Conservation (phyloP, 2,797 vertebrate species). For the Onychomys torridus region DNA sequence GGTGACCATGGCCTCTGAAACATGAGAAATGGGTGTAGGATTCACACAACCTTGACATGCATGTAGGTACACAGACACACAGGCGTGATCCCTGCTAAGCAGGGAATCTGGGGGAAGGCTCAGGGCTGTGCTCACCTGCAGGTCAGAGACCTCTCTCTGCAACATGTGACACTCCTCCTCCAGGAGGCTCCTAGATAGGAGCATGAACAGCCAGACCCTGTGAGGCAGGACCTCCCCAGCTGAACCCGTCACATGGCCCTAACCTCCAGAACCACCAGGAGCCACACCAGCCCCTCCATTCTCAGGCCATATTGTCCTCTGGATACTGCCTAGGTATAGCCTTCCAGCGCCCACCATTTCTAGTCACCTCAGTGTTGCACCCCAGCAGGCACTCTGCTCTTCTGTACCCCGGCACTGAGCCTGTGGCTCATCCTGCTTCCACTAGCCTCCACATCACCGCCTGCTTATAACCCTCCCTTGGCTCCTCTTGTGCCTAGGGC, state of each 20-base stretch:
- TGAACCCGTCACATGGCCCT: not conserved
- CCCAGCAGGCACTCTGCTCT: not conserved
- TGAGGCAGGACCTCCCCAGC: not conserved
- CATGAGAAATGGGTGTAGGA: not conserved
- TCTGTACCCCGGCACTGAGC: not conserved
- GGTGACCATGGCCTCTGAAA: not conserved
- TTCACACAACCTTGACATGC: not conserved
- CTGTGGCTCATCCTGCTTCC: not conserved
- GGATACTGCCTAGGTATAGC: not conserved
- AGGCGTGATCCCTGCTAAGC: not conserved
- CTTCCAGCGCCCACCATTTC: not conserved
- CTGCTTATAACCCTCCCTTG: not conserved
- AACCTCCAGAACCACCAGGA: not conserved
- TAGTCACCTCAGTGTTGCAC: not conserved
- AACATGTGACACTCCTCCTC: constrained; percentile 88
- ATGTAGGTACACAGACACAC: no score
- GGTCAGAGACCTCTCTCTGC: constrained; percentile 85
- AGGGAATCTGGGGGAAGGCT: not conserved
- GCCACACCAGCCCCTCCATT: not conserved
- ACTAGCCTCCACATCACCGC: not conserved
- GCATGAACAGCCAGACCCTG: not conserved
- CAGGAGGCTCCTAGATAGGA: constrained; percentile 87
- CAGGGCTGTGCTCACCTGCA: constrained; percentile 89
- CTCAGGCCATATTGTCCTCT: not conserved
- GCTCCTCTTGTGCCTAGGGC: not conserved